Base-by-base conservation (phyloP, 2,113 vertebrate species). In the Lethenteron reissneri region DNA sequence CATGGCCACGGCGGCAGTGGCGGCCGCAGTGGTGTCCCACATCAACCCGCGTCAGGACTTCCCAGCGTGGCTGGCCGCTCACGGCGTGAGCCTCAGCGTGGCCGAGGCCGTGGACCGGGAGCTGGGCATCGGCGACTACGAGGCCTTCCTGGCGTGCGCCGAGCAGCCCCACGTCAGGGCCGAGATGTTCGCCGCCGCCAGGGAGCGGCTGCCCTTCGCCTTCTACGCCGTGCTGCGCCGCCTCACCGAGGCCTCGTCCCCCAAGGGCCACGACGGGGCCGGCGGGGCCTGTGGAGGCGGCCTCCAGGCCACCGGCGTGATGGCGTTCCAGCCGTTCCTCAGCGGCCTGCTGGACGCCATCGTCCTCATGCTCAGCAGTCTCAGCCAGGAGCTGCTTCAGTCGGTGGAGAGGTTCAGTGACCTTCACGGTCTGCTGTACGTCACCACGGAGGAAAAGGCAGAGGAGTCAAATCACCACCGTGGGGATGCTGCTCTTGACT, bases 321-420 rank as follows among this genome's bases (percentile, higher is more conserved):
- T 41, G 41, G 41, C 41, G 41, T 41, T 41, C 41, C 41, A 41
- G 41, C 41, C 41, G 41, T 41, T 41, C 6, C 64, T 68, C 3
- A 68, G 64, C 64, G n/a, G n/a, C 64, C 64, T 68, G 2, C 64
- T 68, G n/a, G 64, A 68, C 64, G 64, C 64, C 64, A 68, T 68
- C 25, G 64, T 68, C 25, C n/a, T 25, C 64, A 68, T 68, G 64
- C 64, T 68, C n/a, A 68, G n/a, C n/a, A 68, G 64, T 25, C 64
- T 68, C 25, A 68, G 64, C 64, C 64, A 68, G 64, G 64, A 68
- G 11, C 64, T 68, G n/a, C n/a, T 68, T 1, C 64, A 25, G 10
- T n/a, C 64, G 25, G 64, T 41, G 1, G 41, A 41, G 41, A 41
- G 41, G 41, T 41, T 41, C 41, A 41, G 41, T 41, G 41, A 41